Evolutionary conservation across 2,113 vertebrate genomes (phyloP).

Genomic region (Poeciliopsis turrubarensis): DNA sequence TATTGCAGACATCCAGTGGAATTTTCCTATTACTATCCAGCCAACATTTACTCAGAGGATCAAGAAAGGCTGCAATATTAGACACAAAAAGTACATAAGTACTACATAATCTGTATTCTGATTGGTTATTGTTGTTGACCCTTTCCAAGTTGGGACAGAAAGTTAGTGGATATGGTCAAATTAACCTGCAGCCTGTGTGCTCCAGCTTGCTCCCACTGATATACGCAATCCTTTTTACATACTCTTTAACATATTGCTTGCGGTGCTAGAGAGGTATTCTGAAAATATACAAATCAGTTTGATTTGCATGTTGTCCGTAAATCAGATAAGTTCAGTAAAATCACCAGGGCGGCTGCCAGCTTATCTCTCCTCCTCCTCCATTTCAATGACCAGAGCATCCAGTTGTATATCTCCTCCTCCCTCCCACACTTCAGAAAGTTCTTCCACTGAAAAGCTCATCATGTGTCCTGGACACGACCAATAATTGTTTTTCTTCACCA

Average conservation of each 20-base stretch:
- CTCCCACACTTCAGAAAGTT: neutral
- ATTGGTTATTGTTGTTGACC: neutral
- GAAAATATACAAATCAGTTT: conserved; percentile 20
- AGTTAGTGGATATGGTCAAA: neutral
- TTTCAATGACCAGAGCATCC: neutral
- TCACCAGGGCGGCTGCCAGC: neutral
- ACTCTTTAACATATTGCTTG: neutral
- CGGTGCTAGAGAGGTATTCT: neutral
- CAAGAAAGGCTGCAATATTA: too few species aligned
- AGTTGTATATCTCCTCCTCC: neutral
- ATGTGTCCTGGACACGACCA: neutral
- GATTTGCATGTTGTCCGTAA: conserved; percentile 21
- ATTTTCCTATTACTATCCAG: too few species aligned
- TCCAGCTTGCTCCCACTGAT: neutral
- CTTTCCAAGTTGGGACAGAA: neutral
- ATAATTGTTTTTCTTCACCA: neutral
- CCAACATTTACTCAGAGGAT: too few species aligned
- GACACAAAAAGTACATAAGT: too few species aligned
- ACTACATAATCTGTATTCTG: too few species aligned
- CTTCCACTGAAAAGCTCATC: neutral
- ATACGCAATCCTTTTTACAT: neutral
- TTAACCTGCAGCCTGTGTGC: neutral
- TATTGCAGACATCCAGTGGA: too few species aligned
- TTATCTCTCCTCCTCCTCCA: neutral
- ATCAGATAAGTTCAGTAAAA: conserved; percentile 30